Percentiles rank a stretch among this genome's conserved stretches.
These are phyloP conservation scores for Chiroxiphia lanceolata DNA, from an alignment of 2,797 vertebrate genomes.

Conservation along the genomic window DNA sequence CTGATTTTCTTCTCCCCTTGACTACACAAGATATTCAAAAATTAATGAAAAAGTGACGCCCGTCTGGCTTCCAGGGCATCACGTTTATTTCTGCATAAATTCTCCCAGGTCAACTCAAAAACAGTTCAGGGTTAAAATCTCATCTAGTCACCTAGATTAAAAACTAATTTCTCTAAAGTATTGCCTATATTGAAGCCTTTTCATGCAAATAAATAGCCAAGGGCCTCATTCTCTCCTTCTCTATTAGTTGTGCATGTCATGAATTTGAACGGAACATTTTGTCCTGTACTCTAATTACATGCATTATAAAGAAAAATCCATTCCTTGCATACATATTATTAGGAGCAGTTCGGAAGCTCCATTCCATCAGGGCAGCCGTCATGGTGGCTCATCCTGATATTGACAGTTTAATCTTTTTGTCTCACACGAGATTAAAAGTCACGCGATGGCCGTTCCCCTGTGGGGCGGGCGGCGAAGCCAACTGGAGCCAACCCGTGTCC, in stretches of 20 bases:
- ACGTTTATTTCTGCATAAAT: constrained; percentile 86
- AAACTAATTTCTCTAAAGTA: constrained; percentile 91
- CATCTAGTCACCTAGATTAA: constrained; percentile 93
- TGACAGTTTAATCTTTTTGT: constrained; percentile 78
- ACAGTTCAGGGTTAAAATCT: constrained; percentile 89
- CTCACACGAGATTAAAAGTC: constrained; percentile 76
- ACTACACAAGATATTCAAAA: constrained; percentile 79
- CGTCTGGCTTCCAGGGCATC: constrained; percentile 75
- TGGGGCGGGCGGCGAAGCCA: constrained; percentile 57
- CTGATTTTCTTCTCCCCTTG: constrained; percentile 79
- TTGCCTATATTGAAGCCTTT: constrained; percentile 83
- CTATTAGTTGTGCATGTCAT: constrained; percentile 79
- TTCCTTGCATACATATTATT: constrained; percentile 70
- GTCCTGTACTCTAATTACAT: constrained; percentile 83
- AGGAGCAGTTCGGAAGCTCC: constrained; percentile 34
- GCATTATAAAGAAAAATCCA: constrained; percentile 77
- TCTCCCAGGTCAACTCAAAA: constrained; percentile 82
- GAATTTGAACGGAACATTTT: constrained; percentile 79
- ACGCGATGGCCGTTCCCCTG: constrained; percentile 41
- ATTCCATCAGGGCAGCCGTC: constrained; percentile 68
- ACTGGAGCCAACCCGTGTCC: constrained; percentile 59
- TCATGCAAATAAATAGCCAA: constrained; percentile 90
- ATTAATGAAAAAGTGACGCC: constrained; percentile 87
- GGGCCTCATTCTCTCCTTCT: constrained; percentile 75
- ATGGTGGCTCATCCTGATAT: constrained; percentile 72